Base-by-base conservation (phyloP, 2,113 vertebrate genomes). In the Progne subis region DNA sequence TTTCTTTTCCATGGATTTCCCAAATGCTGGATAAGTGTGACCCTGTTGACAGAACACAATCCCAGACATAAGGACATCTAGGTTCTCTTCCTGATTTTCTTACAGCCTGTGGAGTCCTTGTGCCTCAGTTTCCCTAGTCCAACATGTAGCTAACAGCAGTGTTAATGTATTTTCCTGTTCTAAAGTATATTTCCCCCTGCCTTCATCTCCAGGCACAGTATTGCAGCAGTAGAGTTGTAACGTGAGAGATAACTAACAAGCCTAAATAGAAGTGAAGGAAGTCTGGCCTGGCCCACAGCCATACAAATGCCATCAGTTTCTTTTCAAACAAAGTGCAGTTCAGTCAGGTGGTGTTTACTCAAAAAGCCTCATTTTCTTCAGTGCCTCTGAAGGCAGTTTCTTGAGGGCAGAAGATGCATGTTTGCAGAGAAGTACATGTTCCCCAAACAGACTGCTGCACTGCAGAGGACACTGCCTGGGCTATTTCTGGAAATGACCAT, bases 401-500 rank as follows among this genome's bases (percentile, higher is more conserved):
- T 82, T 55, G 64, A 91, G 87, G 92, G 86, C 75, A 86, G 61
- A 55, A 74, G 71, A 65, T 57, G 59, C 0, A 0, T 69, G 43
- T 90, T 79, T 72, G 70, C 84, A 84, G 71, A 76, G 78, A 90
- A 85, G 71, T 85, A 14, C 7, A 1, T 8, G 55, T 94, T 94
- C 69, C 64, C 47, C 85, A 57, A 67, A 44, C 93, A 88, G 85
- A 14, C 59, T 86, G 71, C 57, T 95, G 79, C 79, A 83, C 64
- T 88, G 75, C 55, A 53, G 93, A 93, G 86, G 68, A 77, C 71
- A 77, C n/a, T 83, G 79, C 75, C 81, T 44, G 21, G 85, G 71
- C 92, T 93, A 90, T 96, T 95, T 96, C 68, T 93, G 87, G 79
- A 52, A 77, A 39, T 93, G 75, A 71, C 85, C 87, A 24, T 86